Conservation (phyloP, 2,888 invertebrate species). For the Caenorhabditis uteleia region DNA sequence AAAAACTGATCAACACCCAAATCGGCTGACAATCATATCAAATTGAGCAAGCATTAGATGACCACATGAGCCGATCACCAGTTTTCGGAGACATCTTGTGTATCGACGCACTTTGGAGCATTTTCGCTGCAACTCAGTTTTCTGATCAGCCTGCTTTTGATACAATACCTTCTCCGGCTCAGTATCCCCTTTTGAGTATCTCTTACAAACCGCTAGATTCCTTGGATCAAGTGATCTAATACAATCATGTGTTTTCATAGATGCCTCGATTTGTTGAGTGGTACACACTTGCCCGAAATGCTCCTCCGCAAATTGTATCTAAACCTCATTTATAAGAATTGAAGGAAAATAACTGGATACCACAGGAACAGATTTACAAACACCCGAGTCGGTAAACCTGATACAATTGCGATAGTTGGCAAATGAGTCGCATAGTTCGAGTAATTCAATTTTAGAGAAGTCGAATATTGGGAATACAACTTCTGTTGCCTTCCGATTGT, state of each 20-base stretch:
- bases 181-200: constrained; percentile 27
- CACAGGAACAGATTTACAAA: constrained; percentile 20
- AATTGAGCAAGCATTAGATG: constrained; percentile 37
- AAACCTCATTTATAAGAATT: neutral
- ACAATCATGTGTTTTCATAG: constrained; percentile 32
- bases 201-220: constrained; percentile 15
- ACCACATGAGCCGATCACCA: constrained; percentile 23
- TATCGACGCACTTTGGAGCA: constrained; percentile 32
- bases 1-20: constrained; percentile 24
- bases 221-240: constrained; percentile 19
- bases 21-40: constrained; percentile 33
- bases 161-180: constrained; percentile 28
- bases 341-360: neutral
- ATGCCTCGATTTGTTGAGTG: constrained; percentile 24
- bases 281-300: constrained; percentile 37
- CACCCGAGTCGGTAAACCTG: constrained; percentile 11
- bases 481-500: constrained; percentile 33
- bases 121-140: constrained; percentile 14
- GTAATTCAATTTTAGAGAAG: constrained; percentile 34
- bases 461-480: constrained; percentile 37
- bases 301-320: constrained; percentile 34
- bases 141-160: no score
- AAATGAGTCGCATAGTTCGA: constrained; percentile 34
- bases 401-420: constrained; percentile 32
- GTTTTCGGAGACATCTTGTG: constrained; percentile 27